Percentiles rank a stretch among this genome's conserved stretches.
phyloP scores from a whole-genome alignment of 2,797 vertebrate genomes.

The Hypotaenidia philippensis region DNA sequence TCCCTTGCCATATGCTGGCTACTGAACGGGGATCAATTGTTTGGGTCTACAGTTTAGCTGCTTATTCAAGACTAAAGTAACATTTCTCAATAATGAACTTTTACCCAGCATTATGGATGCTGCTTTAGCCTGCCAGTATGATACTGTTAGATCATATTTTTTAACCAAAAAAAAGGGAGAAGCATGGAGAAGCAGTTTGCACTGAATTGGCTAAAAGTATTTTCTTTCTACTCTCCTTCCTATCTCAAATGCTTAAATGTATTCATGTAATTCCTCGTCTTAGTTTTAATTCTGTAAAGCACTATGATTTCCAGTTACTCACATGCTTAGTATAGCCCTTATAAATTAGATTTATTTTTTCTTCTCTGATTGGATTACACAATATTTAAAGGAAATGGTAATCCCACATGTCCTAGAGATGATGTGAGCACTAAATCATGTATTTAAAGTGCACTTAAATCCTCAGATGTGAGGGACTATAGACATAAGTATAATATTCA shows the following conservation, averaged over 20 bases:
- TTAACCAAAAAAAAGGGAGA: not conserved
- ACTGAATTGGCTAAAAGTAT: not conserved
- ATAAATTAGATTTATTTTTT: not conserved
- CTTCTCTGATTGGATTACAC: not conserved
- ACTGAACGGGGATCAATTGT: not conserved
- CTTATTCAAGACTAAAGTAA: not conserved
- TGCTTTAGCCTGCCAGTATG: not conserved
- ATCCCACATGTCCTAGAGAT: not conserved
- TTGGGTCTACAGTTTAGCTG: not conserved
- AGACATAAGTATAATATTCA: not conserved
- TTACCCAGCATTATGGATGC: not conserved
- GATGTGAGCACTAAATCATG: not conserved
- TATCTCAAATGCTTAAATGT: not conserved
- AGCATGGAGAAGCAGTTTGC: not conserved
- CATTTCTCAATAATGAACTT: not conserved
- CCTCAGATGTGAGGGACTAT: not conserved
- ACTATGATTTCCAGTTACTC: not conserved
- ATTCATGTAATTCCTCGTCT: not conserved
- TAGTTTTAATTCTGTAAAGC: not conserved
- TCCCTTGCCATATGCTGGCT: not conserved
- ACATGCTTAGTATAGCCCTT: not conserved
- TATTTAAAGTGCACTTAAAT: not conserved
- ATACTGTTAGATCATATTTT: not conserved
- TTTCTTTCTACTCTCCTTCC: not conserved
- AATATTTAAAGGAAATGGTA: not conserved